These are phyloP conservation scores for Trichechus manatus DNA, from an alignment of 2,113 vertebrate genomes.

Conservation along the genomic window DNA sequence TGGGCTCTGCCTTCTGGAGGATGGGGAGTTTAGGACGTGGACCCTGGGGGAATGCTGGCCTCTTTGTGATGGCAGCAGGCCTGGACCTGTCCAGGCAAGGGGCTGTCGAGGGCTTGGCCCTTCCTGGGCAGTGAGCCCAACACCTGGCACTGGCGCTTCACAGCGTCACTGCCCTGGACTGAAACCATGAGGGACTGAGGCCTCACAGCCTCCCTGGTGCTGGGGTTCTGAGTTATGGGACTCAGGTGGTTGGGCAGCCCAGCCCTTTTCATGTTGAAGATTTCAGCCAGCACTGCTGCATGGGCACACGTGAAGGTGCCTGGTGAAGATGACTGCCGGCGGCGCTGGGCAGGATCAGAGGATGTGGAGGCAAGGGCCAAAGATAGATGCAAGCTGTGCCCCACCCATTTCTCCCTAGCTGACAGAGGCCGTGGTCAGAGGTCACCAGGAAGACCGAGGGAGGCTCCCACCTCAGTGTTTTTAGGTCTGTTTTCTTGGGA, in stretches of 20 bases:
- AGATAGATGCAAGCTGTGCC: background rate
- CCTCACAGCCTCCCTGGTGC: background rate
- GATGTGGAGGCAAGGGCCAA: background rate
- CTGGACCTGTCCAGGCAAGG: slow-evolving; percentile 32
- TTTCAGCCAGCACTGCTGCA: background rate
- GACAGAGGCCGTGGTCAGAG: background rate
- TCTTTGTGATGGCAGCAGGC: slow-evolving; percentile 22
- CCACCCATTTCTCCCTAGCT: background rate
- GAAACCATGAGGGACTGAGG: background rate
- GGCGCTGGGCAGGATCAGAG: background rate
- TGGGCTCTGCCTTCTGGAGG: slow-evolving; percentile 16
- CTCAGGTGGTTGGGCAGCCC: background rate
- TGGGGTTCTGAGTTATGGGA: slow-evolving; percentile 41
- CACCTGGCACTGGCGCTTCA: background rate
- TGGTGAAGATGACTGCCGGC: background rate
- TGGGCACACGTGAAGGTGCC: background rate
- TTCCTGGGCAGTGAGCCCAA: slow-evolving; percentile 53
- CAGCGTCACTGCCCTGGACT: background rate
- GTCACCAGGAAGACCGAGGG: background rate
- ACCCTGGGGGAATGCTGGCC: background rate
- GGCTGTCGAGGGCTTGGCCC: background rate
- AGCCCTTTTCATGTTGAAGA: background rate
- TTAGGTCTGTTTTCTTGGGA: slow-evolving; percentile 1
- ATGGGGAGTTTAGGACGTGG: background rate
- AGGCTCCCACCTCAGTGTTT: background rate